These are phyloP conservation scores for Eucera pruinosa DNA, from an alignment of 2,888 invertebrate genomes.

Conservation along the genomic window DNA sequence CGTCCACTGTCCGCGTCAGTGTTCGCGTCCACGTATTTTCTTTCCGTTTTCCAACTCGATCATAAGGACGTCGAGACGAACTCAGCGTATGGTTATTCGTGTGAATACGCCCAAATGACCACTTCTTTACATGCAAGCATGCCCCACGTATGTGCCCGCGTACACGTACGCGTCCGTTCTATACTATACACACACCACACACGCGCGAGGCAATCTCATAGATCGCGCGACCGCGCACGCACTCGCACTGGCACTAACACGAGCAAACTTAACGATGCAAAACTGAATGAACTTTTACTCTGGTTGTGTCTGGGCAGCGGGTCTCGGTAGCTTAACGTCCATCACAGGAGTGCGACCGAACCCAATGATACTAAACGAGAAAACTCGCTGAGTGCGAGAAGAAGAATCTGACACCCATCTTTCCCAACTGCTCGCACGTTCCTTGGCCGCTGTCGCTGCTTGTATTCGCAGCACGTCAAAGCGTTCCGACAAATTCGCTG, in stretches of 20 bases:
- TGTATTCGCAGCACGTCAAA: not conserved
- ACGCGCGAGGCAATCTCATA: not conserved
- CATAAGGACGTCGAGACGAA: slow-evolving; percentile 58
- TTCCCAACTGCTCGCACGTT: not conserved
- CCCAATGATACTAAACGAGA: not conserved
- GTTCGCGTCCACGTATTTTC: too few relatives aligned
- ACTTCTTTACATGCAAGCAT: not conserved
- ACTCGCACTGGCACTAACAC: not conserved
- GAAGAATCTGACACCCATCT: not conserved
- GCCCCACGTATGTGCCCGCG: too few relatives aligned
- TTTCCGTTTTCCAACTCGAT: slow-evolving; percentile 24
- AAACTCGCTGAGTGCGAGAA: not conserved
- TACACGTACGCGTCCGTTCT: slow-evolving; percentile 11
- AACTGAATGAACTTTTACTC: slow-evolving; percentile 7
- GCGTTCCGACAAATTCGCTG: too few relatives aligned
- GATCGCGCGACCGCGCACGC: not conserved
- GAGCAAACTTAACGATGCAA: slow-evolving; percentile 4
- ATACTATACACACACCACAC: slow-evolving; percentile 2
- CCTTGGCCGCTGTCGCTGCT: not conserved
- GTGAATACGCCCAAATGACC: slow-evolving; percentile 58
- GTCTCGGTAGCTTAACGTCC: not conserved
- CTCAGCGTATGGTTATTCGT: slow-evolving; percentile 55
- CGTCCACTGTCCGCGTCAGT: too few relatives aligned
- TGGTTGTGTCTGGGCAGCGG: not conserved
- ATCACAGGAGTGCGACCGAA: too few relatives aligned